Evolutionary conservation across 2,797 vertebrate species (phyloP), one percentile per base, ranked within the genome.

Genomic region (Microhierax caerulescens): DNA sequence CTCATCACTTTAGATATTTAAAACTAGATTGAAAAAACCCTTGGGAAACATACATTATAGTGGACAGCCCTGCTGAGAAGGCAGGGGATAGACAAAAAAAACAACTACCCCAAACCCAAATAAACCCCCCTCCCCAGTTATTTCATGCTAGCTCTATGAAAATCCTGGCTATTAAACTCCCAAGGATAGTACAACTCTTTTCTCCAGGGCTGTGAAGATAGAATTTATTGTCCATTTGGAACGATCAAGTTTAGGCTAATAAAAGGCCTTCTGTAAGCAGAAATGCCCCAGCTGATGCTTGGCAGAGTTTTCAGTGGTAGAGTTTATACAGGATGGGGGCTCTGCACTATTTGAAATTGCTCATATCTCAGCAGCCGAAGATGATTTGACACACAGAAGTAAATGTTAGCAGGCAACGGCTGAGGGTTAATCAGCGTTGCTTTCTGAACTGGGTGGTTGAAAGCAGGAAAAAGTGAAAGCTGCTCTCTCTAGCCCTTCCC

Each of bases 221-320:
- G 95, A 93, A 93, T 96, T 97, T 96, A 95, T 96, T 95, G 94
- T 96, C 94, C 95, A 85, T 95, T 97, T 95, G 95, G 85, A 95
- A 76, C 23, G 64, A 95, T 90, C 92, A 95, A 90, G 87, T 94
- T 95, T 95, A 95, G 75, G 88, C 93, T 95, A 88, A 96, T 93
- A 96, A 94, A 95, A 94, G 77, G 78, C 41, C 59, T 57, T 91
- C 92, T 91, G 88, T 95, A 95, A 96, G 95, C 93, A 91, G 61
- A 95, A 90, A 91, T 93, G 90, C 85, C 91, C 91, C 32, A 91
- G 76, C 67, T 95, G 95, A 95, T 65, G 65, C 96, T 96, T 95
- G 96, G 78, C 79, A 74, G 91, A 87, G 80, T 94, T 92, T 91
- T 95, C 80, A 56, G 0, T 60, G 91, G 76, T 36, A 27, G 65